Evolutionary conservation across 2,888 invertebrate genomes (phyloP), one percentile per base, ranked within the genome.

Genomic region (Bimastos eiseni): DNA sequence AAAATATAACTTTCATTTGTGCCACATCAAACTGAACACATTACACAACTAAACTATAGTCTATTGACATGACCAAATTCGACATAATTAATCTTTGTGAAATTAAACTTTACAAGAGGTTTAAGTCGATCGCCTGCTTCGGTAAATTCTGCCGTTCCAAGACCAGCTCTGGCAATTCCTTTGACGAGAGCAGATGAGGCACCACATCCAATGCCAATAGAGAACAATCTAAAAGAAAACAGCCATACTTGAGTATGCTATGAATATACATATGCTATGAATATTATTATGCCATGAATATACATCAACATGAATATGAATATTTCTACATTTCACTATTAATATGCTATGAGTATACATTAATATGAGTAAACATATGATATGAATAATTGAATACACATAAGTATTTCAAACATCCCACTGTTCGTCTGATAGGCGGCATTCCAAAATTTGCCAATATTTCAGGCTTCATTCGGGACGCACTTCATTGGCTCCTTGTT

Each of bases 101-200:
- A 41, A 30, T 86, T 38, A 17, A n/a, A 36, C 89, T 38, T 89
- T 11, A 70, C 83, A 89, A 91, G 70, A 38, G 92, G 92, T 41
- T 93, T 92, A 89, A 94, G 92, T 24, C 91, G 92, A 90, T 93
- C 94, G 49, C 30, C 44, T 21, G 90, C 90, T 41, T 90, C 93
- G 11, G 94, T 94, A 92, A 95, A 95, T 49, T 94, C 94, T 11
- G 94, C 93, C 11, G 93, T 94, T 8, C 95, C 95, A 33, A 93
- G 93, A 13, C 95, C 95, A 44, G 94, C 94, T 84, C 93, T 92
- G 19, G 95, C 95, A 8, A 95, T 92, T 44, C 95, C 95, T 86
- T 93, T 93, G 30, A 95, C 94, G 36, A 95, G 92, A 38, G 94
- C 92, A 19, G 89, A 89, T 17, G 91, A 91, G 6, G 91, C 91